Percentiles rank a stretch among this genome's conserved stretches.
Evolutionary conservation across 2,888 invertebrate genomes (phyloP).

Genomic region (Mythimna loreyi): DNA sequence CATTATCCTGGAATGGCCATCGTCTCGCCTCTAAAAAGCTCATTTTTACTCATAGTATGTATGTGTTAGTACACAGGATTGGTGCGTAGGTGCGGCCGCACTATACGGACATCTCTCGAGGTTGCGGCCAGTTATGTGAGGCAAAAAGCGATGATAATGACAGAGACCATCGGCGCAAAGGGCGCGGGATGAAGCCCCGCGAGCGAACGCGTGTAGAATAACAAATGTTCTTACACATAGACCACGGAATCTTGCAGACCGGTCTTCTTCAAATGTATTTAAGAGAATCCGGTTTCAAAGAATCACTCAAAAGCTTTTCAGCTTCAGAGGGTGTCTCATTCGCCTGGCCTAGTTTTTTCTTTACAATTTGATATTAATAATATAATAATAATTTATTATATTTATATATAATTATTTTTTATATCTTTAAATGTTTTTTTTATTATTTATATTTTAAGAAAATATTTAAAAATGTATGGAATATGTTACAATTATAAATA

Average conservation of each 20-base stretch:
- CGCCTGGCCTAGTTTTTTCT: too few species aligned
- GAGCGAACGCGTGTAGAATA: constrained; percentile 83
- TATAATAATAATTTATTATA: too few species aligned
- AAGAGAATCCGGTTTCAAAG: too few species aligned
- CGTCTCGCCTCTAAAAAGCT: constrained; percentile 58
- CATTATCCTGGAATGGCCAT: constrained; percentile 43
- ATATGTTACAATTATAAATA: too few species aligned
- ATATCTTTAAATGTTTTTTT: too few species aligned
- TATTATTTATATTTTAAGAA: too few species aligned
- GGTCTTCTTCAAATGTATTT: constrained; percentile 52
- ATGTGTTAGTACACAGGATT: constrained; percentile 69
- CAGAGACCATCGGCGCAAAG: constrained; percentile 86
- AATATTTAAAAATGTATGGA: too few species aligned
- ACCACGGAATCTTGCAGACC: constrained; percentile 69
- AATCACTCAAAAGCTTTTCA: too few species aligned
- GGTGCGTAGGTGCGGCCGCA: constrained; percentile 70
- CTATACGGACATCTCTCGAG: constrained; percentile 75
- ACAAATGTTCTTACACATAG: constrained; percentile 72
- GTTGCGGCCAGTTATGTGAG: constrained; percentile 84
- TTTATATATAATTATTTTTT: too few species aligned
- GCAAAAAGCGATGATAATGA: constrained; percentile 90
- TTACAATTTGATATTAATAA: too few species aligned
- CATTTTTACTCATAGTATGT: constrained; percentile 57
- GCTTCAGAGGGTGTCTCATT: too few species aligned
- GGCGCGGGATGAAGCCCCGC: constrained; percentile 83